Base-by-base conservation (phyloP, 92 coral and sea anemone genomes). In the Epizoanthus scotinus region DNA sequence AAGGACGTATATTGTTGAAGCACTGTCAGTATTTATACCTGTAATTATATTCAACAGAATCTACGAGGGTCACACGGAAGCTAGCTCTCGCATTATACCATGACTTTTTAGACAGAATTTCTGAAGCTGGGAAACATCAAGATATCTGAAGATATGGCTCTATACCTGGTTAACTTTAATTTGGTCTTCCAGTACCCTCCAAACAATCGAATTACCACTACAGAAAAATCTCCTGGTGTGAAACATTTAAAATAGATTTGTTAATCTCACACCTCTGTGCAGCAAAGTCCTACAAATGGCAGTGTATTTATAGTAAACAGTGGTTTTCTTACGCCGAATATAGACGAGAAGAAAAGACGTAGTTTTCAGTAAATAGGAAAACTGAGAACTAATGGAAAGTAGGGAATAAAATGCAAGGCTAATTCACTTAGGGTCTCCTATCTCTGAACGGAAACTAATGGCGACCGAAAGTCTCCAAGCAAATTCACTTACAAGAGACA, bases 401-500 rank as follows among this genome's bases (percentile, higher is more conserved):
- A 75, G 15, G 26, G 69, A 75, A 38, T 34, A 75, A 60, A 57
- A 60, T 53, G 47, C 34, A 36, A 34, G 27, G 18, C 63, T 75
- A 75, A 75, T 75, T 75, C 81, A 59, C 44, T 75, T 75, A 75
- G 54, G 22, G 81, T 36, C 68, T 58, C 40, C 17, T 58, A 54
- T 75, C 56, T 59, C 24, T 75, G 40, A 83, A 83, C 90, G 90
- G 90, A 87, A 87, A 44, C 87, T 59, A 70, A 63, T 69, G 90
- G 90, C 90, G 90, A 83, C 90, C 83, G 9, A 3, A 22, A 68
- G 90, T 77, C 90, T 87, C 84, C 84, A 70, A 52, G 27, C 67
- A 63, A 78, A 78, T 77, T 83, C 82, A 44, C 83, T 59, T 40
- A 14, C 61, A 59, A 40, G 7, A 52, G 18, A 75, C 47, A 75